Evolutionary conservation across 1,140 invertebrate species (phyloP).

Genomic region (Pentalonia nigronervosa): DNA sequence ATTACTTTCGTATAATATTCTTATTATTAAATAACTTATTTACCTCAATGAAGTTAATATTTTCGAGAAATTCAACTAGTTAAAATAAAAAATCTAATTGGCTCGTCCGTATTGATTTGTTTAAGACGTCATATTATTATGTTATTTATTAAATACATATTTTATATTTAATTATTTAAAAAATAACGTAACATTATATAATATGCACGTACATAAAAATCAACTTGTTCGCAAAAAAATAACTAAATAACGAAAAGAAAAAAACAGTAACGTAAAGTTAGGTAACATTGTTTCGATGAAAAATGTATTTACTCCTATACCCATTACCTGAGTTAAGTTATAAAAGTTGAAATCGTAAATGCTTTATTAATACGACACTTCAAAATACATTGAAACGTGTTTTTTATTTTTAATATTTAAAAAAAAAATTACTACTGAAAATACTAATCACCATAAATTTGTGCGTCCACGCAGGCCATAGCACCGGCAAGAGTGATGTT

Average conservation of each 20-base stretch:
- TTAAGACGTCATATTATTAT: neutral
- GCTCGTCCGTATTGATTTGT: too few relatives aligned
- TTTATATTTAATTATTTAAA: neutral
- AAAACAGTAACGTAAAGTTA: too few relatives aligned
- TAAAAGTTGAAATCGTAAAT: neutral
- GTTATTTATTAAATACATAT: neutral
- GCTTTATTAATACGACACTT: too few relatives aligned
- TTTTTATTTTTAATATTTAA: neutral
- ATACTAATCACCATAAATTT: neutral
- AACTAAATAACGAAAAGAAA: neutral
- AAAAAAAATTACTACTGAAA: neutral
- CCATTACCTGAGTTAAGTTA: neutral
- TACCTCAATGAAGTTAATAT: neutral
- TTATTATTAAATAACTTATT: neutral
- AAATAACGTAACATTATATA: neutral
- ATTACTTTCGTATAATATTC: neutral
- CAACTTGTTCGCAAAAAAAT: neutral
- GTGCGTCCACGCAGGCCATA: conserved; percentile 72
- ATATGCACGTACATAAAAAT: neutral
- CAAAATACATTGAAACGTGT: neutral
- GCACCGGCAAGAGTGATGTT: conserved; percentile 92
- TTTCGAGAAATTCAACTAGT: neutral
- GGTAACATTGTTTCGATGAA: neutral
- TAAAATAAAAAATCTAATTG: neutral
- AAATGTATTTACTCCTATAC: neutral